Evolutionary conservation across 2,888 invertebrate species (phyloP).

Genomic region (Drosophila mulleri): DNA sequence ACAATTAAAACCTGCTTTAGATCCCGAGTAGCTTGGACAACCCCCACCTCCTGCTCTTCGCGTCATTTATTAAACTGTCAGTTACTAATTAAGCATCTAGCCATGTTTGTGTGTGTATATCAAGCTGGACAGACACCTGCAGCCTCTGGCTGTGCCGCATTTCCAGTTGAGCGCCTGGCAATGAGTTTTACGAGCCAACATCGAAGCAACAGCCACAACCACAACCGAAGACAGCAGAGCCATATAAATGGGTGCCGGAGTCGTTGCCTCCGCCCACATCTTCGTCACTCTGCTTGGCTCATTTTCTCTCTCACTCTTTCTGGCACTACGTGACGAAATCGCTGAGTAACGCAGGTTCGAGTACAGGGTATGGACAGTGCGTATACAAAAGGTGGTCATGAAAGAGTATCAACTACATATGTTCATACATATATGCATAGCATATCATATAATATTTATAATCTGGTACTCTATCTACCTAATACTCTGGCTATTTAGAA

Average conservation of each 20-base stretch:
- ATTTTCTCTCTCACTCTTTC: not conserved
- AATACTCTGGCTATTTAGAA: too few relatives aligned
- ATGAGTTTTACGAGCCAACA: slow-evolving; percentile 54
- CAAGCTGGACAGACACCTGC: slow-evolving; percentile 64
- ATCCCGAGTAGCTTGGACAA: slow-evolving; percentile 1
- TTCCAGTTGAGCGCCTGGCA: slow-evolving; percentile 78
- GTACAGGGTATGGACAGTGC: slow-evolving; percentile 11
- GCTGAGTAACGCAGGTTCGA: slow-evolving; percentile 6
- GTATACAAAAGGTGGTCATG: not conserved
- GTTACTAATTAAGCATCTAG: slow-evolving; percentile 63
- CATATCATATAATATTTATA: not conserved
- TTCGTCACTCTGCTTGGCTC: not conserved
- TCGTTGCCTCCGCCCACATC: slow-evolving; percentile 22
- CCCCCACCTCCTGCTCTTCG: not conserved
- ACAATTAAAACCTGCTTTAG: slow-evolving; percentile 26
- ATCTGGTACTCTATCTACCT: too few relatives aligned
- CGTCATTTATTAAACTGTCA: slow-evolving; percentile 64
- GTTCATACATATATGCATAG: not conserved
- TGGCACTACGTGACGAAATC: slow-evolving; percentile 7
- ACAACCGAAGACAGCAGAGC: slow-evolving; percentile 27
- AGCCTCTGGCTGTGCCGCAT: slow-evolving; percentile 67
- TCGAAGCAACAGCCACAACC: slow-evolving; percentile 35
- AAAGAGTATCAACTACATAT: not conserved
- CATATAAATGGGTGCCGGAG: slow-evolving; percentile 49
- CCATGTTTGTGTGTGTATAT: slow-evolving; percentile 13